phyloP scores from a whole-genome alignment of 2,888 invertebrate genomes.

The Andrena fulva region DNA sequence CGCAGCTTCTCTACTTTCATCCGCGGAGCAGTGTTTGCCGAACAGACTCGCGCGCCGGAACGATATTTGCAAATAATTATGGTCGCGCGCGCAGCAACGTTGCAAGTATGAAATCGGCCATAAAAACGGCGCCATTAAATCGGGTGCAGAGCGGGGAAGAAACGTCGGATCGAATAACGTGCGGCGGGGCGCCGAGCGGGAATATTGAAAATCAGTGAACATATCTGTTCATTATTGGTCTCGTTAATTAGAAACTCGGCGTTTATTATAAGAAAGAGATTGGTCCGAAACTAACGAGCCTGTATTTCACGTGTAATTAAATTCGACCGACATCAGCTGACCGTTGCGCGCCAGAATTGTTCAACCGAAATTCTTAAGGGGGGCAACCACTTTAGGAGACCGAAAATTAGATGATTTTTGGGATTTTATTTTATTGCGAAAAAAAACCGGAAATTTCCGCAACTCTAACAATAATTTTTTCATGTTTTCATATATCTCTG shows the following conservation, averaged over 20 bases:
- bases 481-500: too few relatives aligned
- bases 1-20: conserved; percentile 1
- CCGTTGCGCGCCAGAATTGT: not conserved
- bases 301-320: conserved; percentile 30
- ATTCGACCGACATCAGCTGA: conserved; percentile 25
- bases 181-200: conserved; percentile 12
- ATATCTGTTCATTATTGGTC: conserved; percentile 30
- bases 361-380: not conserved
- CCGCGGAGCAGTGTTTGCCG: not conserved
- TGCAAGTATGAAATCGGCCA: not conserved
- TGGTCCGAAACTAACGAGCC: conserved; percentile 47
- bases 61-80: conserved; percentile 16
- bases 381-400: too few relatives aligned
- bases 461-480: too few relatives aligned
- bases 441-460: too few relatives aligned
- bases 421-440: too few relatives aligned
- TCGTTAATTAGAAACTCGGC: conserved; percentile 51
- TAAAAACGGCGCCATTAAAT: conserved; percentile 22
- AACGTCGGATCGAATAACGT: conserved; percentile 1
- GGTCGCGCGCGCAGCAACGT: not conserved
- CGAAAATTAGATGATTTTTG: too few relatives aligned
- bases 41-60: not conserved
- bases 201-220: conserved; percentile 36
- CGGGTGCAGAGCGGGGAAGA: not conserved
- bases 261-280: conserved; percentile 55